Conservation (phyloP, 1,140 invertebrate genomes). For the Lepidurus packardi region DNA sequence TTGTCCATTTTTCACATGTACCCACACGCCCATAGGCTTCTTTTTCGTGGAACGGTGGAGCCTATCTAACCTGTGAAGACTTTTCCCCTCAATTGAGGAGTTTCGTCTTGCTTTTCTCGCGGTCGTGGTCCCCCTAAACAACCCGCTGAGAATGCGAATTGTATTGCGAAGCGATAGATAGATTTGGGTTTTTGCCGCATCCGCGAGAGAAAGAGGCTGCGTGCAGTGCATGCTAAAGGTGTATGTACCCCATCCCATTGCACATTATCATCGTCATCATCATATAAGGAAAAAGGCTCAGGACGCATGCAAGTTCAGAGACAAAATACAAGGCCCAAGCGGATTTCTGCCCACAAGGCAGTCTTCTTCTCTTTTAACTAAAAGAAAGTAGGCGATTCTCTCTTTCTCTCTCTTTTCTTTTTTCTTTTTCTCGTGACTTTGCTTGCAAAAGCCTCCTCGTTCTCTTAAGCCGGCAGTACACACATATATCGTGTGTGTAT, state of each 20-base stretch:
- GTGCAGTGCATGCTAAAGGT: neutral
- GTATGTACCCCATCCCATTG: neutral
- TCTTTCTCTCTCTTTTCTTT: too few relatives aligned
- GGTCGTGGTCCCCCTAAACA: conserved; percentile 7
- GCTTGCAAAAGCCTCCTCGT: too few relatives aligned
- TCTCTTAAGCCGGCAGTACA: too few relatives aligned
- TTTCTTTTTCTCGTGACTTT: too few relatives aligned
- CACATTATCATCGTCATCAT: conserved; percentile 2
- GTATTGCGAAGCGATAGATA: neutral
- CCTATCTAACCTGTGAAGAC: neutral
- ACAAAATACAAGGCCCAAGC: neutral
- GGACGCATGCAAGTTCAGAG: neutral
- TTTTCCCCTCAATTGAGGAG: conserved; percentile 8
- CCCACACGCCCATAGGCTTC: neutral
- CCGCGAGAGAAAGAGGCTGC: conserved; percentile 7
- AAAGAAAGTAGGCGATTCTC: neutral
- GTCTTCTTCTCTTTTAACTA: neutral
- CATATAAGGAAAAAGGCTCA: conserved; percentile 6
- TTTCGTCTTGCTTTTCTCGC: neutral
- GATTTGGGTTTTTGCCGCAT: neutral
- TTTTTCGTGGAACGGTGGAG: neutral
- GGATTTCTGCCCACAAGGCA: conserved; percentile 9
- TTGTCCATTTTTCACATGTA: conserved; percentile 8
- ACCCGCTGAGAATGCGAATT: conserved; percentile 16
- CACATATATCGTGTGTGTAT: neutral